Evolutionary conservation across 2,113 vertebrate genomes (phyloP).

Genomic region (Geococcyx californianus): DNA sequence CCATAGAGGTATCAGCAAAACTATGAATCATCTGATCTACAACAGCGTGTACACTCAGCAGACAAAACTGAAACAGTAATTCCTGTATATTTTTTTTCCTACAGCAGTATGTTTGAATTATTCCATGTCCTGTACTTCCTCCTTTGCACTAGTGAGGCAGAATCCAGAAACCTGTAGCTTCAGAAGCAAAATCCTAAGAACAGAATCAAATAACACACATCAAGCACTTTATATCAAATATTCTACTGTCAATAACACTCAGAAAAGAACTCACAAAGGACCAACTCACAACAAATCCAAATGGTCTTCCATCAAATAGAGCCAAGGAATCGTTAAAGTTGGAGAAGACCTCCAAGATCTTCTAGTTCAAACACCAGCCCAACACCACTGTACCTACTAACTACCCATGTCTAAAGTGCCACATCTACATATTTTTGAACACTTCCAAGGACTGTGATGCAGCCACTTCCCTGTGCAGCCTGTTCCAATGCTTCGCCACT

Average conservation of each 20-base stretch:
- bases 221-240: not conserved
- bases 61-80: conserved; percentile 3
- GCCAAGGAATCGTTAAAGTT: too few species aligned
- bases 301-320: not conserved
- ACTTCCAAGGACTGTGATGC: too few species aligned
- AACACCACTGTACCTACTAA: too few species aligned
- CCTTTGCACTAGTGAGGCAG: not conserved
- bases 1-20: not conserved
- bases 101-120: not conserved
- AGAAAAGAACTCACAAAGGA: not conserved
- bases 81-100: not conserved
- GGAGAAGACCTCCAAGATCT: too few species aligned
- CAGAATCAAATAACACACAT: not conserved
- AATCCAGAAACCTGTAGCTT: not conserved
- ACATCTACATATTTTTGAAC: too few species aligned
- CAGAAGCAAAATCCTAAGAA: not conserved
- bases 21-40: not conserved
- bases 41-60: not conserved
- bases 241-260: not conserved
- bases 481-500: too few species aligned
- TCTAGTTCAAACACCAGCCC: too few species aligned
- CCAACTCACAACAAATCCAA: not conserved
- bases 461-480: too few species aligned
- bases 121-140: not conserved
- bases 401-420: too few species aligned